Percentiles rank a stretch among this genome's conserved stretches.
phyloP scores from a whole-genome alignment of 2,797 vertebrate species.

The Trichosurus vulpecula region DNA sequence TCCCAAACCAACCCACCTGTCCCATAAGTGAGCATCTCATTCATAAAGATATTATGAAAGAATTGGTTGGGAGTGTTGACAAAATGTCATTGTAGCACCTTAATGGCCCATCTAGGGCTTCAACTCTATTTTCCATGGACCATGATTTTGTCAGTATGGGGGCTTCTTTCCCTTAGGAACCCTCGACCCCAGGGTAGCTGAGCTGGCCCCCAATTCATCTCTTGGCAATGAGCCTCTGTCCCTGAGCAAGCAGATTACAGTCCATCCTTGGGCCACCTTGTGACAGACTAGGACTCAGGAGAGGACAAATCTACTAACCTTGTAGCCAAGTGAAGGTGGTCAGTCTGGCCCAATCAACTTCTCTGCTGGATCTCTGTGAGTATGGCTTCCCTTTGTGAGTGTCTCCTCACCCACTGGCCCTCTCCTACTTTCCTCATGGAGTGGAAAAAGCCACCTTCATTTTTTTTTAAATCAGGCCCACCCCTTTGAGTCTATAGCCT shows the following conservation, averaged over 20 bases:
- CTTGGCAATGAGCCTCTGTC: neutral
- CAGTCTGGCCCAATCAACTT: neutral
- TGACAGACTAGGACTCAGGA: neutral
- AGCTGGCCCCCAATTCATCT: neutral
- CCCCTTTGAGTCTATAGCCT: neutral
- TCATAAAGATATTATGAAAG: neutral
- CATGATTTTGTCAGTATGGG: neutral
- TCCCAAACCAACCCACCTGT: neutral
- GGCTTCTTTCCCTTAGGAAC: neutral
- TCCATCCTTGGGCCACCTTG: neutral
- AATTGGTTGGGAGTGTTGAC: neutral
- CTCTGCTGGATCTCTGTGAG: neutral
- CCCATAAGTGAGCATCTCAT: neutral
- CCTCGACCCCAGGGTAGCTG: neutral
- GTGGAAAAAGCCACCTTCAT: neutral
- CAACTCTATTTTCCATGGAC: neutral
- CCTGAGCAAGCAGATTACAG: neutral
- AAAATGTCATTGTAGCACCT: neutral
- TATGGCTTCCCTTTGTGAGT: no score
- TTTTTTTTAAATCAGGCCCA: neutral
- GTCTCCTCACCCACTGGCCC: neutral
- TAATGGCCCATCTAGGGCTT: neutral
- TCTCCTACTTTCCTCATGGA: neutral
- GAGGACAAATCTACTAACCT: neutral
- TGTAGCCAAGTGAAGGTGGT: neutral